Base-by-base conservation (phyloP, 2,888 invertebrate genomes). In the Leucania comma region DNA sequence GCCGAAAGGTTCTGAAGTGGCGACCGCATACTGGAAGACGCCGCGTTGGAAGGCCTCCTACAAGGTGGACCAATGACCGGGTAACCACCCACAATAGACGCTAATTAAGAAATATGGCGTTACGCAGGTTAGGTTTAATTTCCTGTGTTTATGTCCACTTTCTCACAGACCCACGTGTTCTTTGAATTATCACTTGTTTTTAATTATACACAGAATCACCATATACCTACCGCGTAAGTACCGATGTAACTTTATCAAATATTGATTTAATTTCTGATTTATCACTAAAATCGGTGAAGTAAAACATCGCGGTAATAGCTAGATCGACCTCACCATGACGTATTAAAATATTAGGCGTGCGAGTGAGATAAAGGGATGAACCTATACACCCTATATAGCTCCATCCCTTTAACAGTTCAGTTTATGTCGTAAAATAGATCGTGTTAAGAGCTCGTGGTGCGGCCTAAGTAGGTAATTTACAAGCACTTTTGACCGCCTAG, bases 91-190 rank as follows among this genome's bases (percentile, higher is more conserved):
- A 82, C 75, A 68, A 65, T 46, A 59, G 42, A 42, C 12, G 60
- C 38, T 74, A 77, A 80, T 83, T 67, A 77, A 61, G 64, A 53
- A 77, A 78, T 63, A 70, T 50, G 50, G 60, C 35, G 67, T 78
- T 72, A 75, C 57, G 59, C 63, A 48, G 64, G 0, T 29, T 29
- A 57, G 20, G 17, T 38, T 42, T 12, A 56, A 10, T 61, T 71
- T 80, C 51, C 63, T 65, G 42, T 54, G 8, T 59, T 50, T 54
- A 51, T 57, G 22, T 50, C 48, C 32, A 46, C 42, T 66, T 79
- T 70, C n/a, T 29, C 20, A 10, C 42, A 29, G 66, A 48, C 73
- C 70, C 50, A 68, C 68, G 50, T 64, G 38, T 38, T 60, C 3
- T 57, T 57, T 46, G 24, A 22, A 48, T n/a, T 62, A 57, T 73